Evolutionary conservation across 2,888 invertebrate genomes (phyloP).

Genomic region (Cheiracanthium punctorium): DNA sequence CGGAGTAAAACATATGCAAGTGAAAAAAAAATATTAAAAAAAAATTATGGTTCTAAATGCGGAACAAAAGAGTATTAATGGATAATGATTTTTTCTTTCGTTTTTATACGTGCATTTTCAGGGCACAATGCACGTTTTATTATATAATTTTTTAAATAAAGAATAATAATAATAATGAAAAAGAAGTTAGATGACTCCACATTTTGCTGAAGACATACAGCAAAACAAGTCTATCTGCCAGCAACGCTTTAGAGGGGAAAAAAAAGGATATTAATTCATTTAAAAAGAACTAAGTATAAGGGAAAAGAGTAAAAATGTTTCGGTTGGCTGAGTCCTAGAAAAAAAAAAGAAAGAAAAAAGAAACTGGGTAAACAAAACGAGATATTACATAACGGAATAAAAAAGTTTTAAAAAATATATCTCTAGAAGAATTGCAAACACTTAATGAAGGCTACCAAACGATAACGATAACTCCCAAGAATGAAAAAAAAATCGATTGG

Average conservation of each 20-base stretch:
- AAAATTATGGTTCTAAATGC: conserved; percentile 6
- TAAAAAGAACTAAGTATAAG: neutral
- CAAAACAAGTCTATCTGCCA: neutral
- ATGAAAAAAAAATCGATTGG: conserved; percentile 38
- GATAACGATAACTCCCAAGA: conserved; percentile 50
- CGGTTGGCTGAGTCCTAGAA: conserved; percentile 54
- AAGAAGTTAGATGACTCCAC: neutral
- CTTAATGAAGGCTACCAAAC: conserved; percentile 61
- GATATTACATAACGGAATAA: neutral
- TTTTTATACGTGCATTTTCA: neutral
- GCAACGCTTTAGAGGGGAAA: neutral
- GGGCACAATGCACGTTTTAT: neutral
- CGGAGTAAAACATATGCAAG: neutral
- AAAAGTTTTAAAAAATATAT: conserved; percentile 38
- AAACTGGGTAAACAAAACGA: neutral
- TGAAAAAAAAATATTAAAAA: conserved; percentile 4
- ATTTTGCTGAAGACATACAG: neutral
- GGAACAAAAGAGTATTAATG: conserved; percentile 33
- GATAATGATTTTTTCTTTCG: conserved; percentile 25
- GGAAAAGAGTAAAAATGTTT: conserved; percentile 15
- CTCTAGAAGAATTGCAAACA: conserved; percentile 36
- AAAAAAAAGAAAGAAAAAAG: conserved; percentile 30
- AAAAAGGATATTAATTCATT: conserved; percentile 32
- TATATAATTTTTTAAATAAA: neutral
- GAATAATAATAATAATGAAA: neutral